Evolutionary conservation across 2,888 invertebrate genomes (phyloP).

Genomic region (Fragum fragum): DNA sequence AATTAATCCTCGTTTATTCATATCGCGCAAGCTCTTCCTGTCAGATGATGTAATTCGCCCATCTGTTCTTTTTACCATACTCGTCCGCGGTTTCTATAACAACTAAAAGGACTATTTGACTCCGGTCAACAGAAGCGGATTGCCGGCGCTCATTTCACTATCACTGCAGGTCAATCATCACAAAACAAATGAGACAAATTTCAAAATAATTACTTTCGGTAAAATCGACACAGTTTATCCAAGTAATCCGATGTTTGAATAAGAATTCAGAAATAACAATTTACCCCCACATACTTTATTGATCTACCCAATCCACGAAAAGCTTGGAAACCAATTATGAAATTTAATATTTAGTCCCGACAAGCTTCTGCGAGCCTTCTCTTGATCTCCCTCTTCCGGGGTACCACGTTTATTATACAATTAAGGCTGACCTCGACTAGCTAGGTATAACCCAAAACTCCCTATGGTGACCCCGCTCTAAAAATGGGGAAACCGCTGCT

Average conservation of each 20-base stretch:
- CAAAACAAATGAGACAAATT: slow-evolving; percentile 28
- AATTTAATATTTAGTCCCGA: slow-evolving; percentile 14
- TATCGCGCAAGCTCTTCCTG: slow-evolving; percentile 49
- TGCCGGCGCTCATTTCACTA: slow-evolving; percentile 53
- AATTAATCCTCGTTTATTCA: slow-evolving; percentile 64
- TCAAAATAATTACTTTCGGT: slow-evolving; percentile 22
- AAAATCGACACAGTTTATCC: slow-evolving; percentile 33
- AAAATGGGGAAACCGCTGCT: background rate
- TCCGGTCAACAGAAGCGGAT: slow-evolving; percentile 40
- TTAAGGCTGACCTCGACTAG: background rate
- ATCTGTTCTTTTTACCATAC: slow-evolving; percentile 52
- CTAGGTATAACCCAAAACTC: too few species aligned
- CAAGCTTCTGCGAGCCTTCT: slow-evolving; percentile 18
- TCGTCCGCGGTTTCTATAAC: slow-evolving; percentile 43
- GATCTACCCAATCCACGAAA: slow-evolving; percentile 18
- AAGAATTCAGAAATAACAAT: slow-evolving; percentile 44
- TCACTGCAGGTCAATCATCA: slow-evolving; percentile 23
- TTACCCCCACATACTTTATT: slow-evolving; percentile 30
- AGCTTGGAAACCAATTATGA: slow-evolving; percentile 31
- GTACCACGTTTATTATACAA: slow-evolving; percentile 2
- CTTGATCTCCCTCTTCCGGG: slow-evolving; percentile 18
- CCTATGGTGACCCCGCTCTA: background rate
- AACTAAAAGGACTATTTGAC: slow-evolving; percentile 45
- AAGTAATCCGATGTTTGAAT: slow-evolving; percentile 42
- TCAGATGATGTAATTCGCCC: slow-evolving; percentile 51